phyloP scores from a whole-genome alignment of 2,113 vertebrate genomes.

The Amazona vittata region DNA sequence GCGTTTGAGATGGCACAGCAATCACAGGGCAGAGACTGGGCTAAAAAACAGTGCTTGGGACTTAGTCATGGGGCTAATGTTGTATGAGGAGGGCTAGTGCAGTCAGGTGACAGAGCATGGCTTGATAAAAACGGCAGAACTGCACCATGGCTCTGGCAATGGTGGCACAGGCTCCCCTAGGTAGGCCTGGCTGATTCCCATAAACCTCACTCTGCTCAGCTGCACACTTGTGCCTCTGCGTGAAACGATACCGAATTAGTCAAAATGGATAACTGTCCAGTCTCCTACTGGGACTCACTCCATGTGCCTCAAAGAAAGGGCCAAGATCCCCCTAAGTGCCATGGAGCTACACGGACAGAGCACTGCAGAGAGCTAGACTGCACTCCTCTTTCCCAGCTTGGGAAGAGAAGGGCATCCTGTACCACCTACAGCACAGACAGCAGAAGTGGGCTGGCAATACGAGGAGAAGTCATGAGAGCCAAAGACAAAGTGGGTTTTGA shows the following conservation, averaged over 20 bases:
- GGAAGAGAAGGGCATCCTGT: neutral
- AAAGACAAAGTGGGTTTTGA: neutral
- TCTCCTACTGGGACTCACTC: neutral
- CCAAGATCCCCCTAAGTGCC: neutral
- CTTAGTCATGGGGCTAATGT: fast-evolving
- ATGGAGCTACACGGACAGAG: neutral
- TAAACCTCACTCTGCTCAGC: neutral
- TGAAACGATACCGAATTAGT: neutral
- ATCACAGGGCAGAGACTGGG: neutral
- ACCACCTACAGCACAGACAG: neutral
- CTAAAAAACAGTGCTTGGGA: neutral
- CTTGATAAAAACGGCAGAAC: neutral
- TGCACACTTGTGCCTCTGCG: fast-evolving
- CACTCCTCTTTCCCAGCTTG: neutral
- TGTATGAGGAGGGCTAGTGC: fast-evolving
- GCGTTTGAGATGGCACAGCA: fast-evolving
- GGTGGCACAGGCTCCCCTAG: neutral
- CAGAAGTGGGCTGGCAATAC: neutral
- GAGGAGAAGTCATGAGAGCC: neutral
- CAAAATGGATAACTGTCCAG: neutral
- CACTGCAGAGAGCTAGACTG: neutral
- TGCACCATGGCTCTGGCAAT: fast-evolving
- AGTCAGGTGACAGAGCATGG: neutral
- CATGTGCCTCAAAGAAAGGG: neutral
- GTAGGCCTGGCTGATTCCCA: neutral